A percentile compares a stretch with the other conserved stretches of the same genome.
phyloP scores from a whole-genome alignment of 2,113 vertebrate species.

The Microtus richardsoni region DNA sequence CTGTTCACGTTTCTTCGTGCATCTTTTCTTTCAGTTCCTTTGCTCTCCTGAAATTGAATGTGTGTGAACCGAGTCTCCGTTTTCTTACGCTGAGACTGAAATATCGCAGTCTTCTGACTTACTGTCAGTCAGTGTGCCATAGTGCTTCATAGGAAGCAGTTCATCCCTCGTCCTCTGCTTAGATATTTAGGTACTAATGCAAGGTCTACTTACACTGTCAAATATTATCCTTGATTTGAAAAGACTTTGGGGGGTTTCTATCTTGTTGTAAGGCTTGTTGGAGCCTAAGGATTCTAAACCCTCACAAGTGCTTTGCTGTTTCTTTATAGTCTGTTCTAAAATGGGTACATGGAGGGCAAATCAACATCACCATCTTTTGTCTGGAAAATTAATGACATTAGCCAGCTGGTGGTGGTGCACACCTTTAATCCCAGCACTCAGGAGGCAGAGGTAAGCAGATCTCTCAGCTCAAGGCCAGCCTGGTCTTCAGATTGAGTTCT shows the following conservation, averaged over 20 bases:
- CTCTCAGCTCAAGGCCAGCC: not conserved
- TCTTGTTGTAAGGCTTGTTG: not conserved
- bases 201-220: not conserved
- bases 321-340: slow-evolving; percentile 8
- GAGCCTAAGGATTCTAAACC: not conserved
- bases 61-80: not conserved
- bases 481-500: not conserved
- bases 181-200: not conserved
- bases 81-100: not conserved
- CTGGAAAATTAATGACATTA: not conserved
- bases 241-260: not conserved
- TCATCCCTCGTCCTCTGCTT: not conserved
- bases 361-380: not conserved
- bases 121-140: not conserved
- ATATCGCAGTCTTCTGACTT: not conserved
- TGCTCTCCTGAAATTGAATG: not conserved
- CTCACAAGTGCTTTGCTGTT: not conserved
- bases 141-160: not conserved
- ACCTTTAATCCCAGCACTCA: not conserved
- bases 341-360: not conserved
- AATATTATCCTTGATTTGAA: slow-evolving; percentile 24
- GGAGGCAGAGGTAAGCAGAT: not conserved
- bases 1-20: not conserved
- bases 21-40: not conserved
- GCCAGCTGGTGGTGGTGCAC: not conserved